A percentile compares a stretch with the other conserved stretches of the same genome.
Evolutionary conservation across 37 sponge, comb jelly and placozoan genomes (phyloP).

Genomic region (Ephydatia muelleri): DNA sequence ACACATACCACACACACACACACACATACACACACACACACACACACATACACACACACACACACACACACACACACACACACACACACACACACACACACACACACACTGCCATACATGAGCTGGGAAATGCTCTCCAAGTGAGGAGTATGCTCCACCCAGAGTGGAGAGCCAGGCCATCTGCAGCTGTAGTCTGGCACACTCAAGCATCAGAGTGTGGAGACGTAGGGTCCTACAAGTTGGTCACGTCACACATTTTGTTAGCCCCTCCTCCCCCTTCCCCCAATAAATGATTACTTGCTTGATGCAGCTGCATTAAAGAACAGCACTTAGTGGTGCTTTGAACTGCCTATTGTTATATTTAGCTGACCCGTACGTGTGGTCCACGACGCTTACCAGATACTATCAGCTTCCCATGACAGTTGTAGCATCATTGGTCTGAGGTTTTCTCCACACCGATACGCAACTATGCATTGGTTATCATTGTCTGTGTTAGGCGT

Average conservation of each 20-base stretch:
- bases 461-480: neutral
- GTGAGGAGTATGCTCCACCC: conserved; percentile 83
- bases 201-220: conserved; percentile 13
- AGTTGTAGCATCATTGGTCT: neutral
- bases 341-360: neutral
- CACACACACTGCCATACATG: conserved; percentile 52
- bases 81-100: neutral
- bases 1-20: conserved; percentile 25
- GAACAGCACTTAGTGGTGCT: no score
- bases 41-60: conserved; percentile 12
- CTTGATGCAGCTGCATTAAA: no score
- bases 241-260: neutral
- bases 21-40: conserved; percentile 9
- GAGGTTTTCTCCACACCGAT: neutral
- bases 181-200: conserved; percentile 23
- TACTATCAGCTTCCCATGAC: conserved; percentile 17
- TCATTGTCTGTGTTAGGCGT: neutral
- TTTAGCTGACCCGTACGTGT: neutral
- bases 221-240: conserved; percentile 24
- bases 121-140: conserved; percentile 45
- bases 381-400: conserved; percentile 1
- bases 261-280: neutral
- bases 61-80: conserved; percentile 6
- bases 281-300: neutral
- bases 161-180: conserved; percentile 85